Percentiles rank a stretch among this genome's conserved stretches.
These are phyloP conservation scores for Dyspetes luteomarginatus DNA, from an alignment of 2,888 invertebrate genomes.

Conservation along the genomic window DNA sequence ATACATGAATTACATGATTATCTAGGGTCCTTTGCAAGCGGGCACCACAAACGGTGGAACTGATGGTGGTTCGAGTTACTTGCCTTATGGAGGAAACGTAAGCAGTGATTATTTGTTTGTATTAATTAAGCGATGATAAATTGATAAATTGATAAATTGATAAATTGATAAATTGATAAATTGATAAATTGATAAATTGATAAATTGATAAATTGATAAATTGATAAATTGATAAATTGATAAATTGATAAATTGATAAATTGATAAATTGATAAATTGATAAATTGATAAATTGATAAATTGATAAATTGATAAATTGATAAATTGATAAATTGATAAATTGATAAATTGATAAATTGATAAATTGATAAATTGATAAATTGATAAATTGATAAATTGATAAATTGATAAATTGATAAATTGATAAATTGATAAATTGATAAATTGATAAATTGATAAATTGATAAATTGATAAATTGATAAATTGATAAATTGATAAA, in stretches of 20 bases:
- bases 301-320: background rate
- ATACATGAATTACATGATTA: background rate
- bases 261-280: background rate
- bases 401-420: background rate
- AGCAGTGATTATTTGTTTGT: slow-evolving; percentile 12
- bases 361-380: background rate
- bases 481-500: background rate
- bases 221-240: background rate
- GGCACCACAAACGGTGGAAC: slow-evolving; percentile 47
- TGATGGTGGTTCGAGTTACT: slow-evolving; percentile 65
- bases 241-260: background rate
- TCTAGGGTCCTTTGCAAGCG: slow-evolving; percentile 62
- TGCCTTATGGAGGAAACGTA: slow-evolving; percentile 65
- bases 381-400: background rate
- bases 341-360: background rate
- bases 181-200: background rate
- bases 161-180: background rate
- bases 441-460: background rate
- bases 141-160: background rate
- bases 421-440: background rate
- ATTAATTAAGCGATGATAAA: background rate
- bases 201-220: background rate
- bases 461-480: background rate
- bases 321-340: background rate
- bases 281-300: background rate